A percentile compares a stretch with the other conserved stretches of the same genome.
Conservation (phyloP, 2,113 vertebrate species). For the Baryphthengus martii region DNA sequence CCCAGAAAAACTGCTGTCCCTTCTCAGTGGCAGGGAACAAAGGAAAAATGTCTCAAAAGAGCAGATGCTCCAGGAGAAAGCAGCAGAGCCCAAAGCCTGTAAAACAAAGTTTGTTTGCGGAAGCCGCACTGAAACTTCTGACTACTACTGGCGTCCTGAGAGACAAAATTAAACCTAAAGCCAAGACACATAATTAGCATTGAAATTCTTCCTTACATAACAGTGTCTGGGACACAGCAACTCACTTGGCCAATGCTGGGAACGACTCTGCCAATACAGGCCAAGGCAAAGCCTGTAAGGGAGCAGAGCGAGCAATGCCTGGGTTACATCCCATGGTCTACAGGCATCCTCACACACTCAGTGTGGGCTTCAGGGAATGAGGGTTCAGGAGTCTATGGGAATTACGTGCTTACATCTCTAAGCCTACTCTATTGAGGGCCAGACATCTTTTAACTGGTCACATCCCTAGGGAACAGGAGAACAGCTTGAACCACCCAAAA, state of each 20-base stretch:
- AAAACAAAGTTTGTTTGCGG: background rate
- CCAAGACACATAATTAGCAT: background rate
- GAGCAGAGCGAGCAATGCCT: background rate
- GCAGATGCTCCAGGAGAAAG: background rate
- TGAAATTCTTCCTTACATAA: slow-evolving; percentile 19
- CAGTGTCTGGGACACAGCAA: background rate
- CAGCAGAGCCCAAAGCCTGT: background rate
- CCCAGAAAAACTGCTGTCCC: background rate
- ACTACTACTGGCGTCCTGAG: background rate
- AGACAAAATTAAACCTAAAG: background rate
- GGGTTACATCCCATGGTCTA: background rate
- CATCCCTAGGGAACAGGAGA: background rate
- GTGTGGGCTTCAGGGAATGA: background rate
- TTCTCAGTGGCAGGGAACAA: background rate
- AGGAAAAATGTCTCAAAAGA: background rate
- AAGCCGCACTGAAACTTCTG: background rate
- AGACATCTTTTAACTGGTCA: background rate
- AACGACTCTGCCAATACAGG: background rate
- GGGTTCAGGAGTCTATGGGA: background rate
- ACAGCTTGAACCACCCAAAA: background rate
- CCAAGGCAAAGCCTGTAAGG: background rate
- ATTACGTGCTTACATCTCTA: background rate
- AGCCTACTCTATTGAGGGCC: background rate
- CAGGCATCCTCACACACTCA: background rate
- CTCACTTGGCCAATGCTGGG: background rate